Conservation (phyloP, 2,888 invertebrate species). For the Salticus scenicus region DNA sequence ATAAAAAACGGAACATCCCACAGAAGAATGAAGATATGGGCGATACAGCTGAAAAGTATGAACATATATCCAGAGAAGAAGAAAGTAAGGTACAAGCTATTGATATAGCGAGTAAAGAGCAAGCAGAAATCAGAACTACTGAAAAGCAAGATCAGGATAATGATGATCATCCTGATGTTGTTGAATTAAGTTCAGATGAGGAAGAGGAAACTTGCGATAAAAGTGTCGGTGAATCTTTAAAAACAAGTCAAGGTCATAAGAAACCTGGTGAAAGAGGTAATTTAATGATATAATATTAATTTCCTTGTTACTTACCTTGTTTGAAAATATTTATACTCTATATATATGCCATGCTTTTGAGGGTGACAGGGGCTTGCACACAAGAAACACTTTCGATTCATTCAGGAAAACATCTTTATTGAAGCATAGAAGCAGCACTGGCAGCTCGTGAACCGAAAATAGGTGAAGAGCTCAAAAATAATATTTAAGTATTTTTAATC, state of each 20-base stretch:
- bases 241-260: not conserved
- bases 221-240: not conserved
- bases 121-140: slow-evolving; percentile 45
- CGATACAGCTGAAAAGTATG: slow-evolving; percentile 58
- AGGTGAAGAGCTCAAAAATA: too few relatives aligned
- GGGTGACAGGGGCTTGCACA: too few relatives aligned
- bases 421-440: too few relatives aligned
- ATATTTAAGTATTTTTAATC: too few relatives aligned
- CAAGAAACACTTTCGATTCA: too few relatives aligned
- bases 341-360: too few relatives aligned
- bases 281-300: not conserved
- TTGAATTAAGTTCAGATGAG: slow-evolving; percentile 29
- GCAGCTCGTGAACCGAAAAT: too few relatives aligned
- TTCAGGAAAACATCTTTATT: too few relatives aligned
- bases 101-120: slow-evolving; percentile 71
- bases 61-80: slow-evolving; percentile 66
- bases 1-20: slow-evolving; percentile 36
- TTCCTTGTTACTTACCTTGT: too few relatives aligned
- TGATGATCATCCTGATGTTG: slow-evolving; percentile 25
- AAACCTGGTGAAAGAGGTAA: slow-evolving; percentile 38
- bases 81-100: slow-evolving; percentile 51
- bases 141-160: not conserved
- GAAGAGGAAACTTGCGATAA: slow-evolving; percentile 31
- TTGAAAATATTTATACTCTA: too few relatives aligned
- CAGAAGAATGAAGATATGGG: slow-evolving; percentile 26